A percentile compares a stretch with the other conserved stretches of the same genome.
These are phyloP conservation scores for Sisyra terminalis DNA, from an alignment of 2,888 invertebrate genomes.

Conservation along the genomic window DNA sequence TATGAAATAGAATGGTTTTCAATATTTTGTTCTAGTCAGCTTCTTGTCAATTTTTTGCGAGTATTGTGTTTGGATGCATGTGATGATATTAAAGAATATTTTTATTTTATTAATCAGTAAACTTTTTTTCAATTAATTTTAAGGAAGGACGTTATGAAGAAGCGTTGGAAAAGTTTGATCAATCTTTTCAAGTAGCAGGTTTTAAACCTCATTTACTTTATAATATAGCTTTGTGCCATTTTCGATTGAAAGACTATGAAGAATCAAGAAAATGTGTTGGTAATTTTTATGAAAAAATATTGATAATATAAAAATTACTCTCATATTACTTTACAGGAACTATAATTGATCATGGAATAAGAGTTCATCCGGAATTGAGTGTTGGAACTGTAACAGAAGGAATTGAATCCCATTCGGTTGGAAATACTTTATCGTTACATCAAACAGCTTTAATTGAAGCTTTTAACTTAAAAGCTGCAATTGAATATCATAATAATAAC, in stretches of 20 bases:
- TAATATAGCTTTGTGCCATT: constrained; percentile 90
- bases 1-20: too few species aligned
- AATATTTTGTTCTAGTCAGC: too few species aligned
- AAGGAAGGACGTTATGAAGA: constrained; percentile 77
- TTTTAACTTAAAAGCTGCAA: constrained; percentile 95
- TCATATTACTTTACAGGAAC: constrained; percentile 34
- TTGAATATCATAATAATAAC: constrained; percentile 87
- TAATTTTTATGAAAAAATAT: constrained; percentile 17
- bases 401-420: constrained; percentile 84
- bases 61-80: too few species aligned
- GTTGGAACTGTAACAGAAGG: constrained; percentile 95
- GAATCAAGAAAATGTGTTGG: constrained; percentile 86
- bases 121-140: constrained; percentile 13
- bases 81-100: too few species aligned
- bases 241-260: constrained; percentile 83
- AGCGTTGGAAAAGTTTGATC: constrained; percentile 77
- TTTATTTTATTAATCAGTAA: too few species aligned
- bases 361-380: constrained; percentile 92
- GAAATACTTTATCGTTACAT: constrained; percentile 84
- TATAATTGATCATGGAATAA: constrained; percentile 89
- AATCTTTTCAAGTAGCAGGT: constrained; percentile 74
- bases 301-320: constrained; percentile 1
- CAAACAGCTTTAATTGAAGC: constrained; percentile 96
- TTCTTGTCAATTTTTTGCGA: too few species aligned
- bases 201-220: constrained; percentile 87